Percentiles rank a stretch among this genome's conserved stretches.
Evolutionary conservation across 2,888 invertebrate species (phyloP).

Genomic region (Drosophila pegasa): DNA sequence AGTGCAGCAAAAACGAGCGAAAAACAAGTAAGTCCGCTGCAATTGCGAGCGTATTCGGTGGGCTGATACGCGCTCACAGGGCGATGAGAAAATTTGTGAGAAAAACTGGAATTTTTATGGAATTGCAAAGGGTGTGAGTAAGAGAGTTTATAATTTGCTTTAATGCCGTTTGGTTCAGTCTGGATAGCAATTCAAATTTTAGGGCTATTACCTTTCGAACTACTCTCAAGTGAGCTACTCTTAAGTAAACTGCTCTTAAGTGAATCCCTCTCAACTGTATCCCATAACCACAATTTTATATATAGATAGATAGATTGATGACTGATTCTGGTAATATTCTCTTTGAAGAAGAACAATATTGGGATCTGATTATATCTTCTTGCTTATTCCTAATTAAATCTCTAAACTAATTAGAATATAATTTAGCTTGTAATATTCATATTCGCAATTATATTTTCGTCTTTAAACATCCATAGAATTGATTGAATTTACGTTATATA

Average conservation of each 20-base stretch:
- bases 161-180: background rate
- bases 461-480: background rate
- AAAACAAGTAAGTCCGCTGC: slow-evolving; percentile 6
- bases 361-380: background rate
- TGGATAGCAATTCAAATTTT: background rate
- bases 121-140: background rate
- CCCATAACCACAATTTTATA: too few relatives aligned
- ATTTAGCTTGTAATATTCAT: too few relatives aligned
- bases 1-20: background rate
- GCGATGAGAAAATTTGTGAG: background rate
- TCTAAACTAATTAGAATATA: background rate
- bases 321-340: background rate
- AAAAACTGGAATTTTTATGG: background rate
- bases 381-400: background rate
- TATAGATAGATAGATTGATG: too few relatives aligned
- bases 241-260: too few relatives aligned
- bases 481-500: too few relatives aligned
- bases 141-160: background rate
- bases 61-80: background rate
- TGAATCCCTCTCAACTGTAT: too few relatives aligned
- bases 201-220: background rate
- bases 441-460: too few relatives aligned
- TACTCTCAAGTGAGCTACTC: background rate
- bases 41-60: background rate
- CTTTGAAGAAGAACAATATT: background rate